phyloP scores from a whole-genome alignment of 2,113 vertebrate species.

The Origma solitaria region DNA sequence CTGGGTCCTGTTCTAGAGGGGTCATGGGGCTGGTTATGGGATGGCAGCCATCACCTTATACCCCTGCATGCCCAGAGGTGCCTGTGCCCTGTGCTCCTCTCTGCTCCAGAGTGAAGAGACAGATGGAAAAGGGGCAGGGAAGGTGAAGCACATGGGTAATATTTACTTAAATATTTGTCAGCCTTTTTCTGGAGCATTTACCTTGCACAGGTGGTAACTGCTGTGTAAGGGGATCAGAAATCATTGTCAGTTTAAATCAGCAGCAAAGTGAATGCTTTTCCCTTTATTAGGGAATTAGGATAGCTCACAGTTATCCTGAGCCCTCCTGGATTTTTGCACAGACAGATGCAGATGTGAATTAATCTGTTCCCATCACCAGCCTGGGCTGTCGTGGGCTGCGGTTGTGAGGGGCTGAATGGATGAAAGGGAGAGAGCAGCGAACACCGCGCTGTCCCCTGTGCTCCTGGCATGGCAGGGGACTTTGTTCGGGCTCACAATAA shows the following conservation, averaged over 20 bases:
- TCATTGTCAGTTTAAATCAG: neutral
- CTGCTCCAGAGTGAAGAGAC: neutral
- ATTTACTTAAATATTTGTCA: neutral
- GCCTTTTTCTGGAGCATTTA: neutral
- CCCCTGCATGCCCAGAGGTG: neutral
- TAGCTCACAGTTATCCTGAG: neutral
- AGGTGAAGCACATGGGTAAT: neutral
- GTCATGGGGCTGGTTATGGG: neutral
- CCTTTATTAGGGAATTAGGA: neutral
- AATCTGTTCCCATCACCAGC: neutral
- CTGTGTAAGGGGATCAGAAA: neutral
- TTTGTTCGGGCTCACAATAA: slow-evolving; percentile 32
- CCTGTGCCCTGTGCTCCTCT: neutral
- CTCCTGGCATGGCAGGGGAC: neutral
- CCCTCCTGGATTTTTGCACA: neutral
- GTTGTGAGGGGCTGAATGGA: neutral
- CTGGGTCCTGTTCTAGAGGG: fast-evolving
- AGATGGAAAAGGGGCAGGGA: neutral
- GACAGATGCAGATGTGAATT: neutral
- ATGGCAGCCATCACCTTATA: neutral
- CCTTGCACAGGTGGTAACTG: neutral
- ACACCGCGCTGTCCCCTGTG: neutral
- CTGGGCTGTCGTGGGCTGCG: neutral
- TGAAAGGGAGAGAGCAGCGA: neutral
- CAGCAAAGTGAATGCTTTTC: neutral